Percentiles rank a stretch among this genome's conserved stretches.
phyloP scores from a whole-genome alignment of 2,113 vertebrate genomes.

The Cairina moschata region DNA sequence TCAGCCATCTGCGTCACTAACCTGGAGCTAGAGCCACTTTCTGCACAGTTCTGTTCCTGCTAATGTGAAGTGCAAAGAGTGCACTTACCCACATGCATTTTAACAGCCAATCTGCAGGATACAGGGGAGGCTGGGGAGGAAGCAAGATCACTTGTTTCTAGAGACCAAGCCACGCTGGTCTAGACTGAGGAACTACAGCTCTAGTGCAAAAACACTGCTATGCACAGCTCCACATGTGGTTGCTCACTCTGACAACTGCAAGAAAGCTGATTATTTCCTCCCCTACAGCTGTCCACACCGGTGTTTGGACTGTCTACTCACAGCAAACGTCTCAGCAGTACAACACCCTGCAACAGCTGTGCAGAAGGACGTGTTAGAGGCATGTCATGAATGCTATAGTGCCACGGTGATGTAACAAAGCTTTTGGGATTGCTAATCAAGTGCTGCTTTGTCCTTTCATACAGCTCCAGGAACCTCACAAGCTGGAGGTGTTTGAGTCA shows the following conservation, averaged over 20 bases:
- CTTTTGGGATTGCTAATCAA: neutral
- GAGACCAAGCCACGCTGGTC: neutral
- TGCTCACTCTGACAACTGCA: neutral
- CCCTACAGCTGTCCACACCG: neutral
- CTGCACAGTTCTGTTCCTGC: conserved; percentile 22
- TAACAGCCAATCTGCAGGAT: neutral
- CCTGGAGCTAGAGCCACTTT: conserved; percentile 4
- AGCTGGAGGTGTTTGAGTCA: neutral
- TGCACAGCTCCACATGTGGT: neutral
- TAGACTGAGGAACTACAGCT: neutral
- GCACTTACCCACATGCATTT: neutral
- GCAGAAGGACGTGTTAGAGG: neutral
- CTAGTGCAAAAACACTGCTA: neutral
- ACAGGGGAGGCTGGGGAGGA: neutral
- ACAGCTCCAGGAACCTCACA: neutral
- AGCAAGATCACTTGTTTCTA: neutral
- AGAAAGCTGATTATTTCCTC: neutral
- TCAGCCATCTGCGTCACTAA: conserved; percentile 20
- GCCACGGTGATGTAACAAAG: neutral
- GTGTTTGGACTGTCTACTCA: neutral
- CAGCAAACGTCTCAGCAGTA: neutral
- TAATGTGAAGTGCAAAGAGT: neutral
- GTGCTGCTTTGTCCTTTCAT: neutral
- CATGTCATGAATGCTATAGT: neutral
- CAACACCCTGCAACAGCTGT: conserved; percentile 21